Base-by-base conservation (phyloP, 2,797 vertebrate species). In the Tarsius wallacei region DNA sequence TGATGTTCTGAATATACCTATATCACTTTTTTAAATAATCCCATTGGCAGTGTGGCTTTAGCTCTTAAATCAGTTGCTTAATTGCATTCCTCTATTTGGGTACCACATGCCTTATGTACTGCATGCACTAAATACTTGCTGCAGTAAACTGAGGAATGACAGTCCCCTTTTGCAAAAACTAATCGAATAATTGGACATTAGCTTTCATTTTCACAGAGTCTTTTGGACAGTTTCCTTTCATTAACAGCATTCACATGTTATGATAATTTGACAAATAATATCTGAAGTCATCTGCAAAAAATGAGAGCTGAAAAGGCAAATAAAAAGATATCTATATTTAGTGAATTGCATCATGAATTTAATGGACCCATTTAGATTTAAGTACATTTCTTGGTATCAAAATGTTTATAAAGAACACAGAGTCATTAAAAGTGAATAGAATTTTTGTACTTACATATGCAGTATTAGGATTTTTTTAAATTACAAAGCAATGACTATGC, bases 1-100 rank as follows among this genome's bases (percentile, higher is more conserved):
- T 94, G 82, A 73, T 93, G 81, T 97, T 98, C 95, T 93, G 21
- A 94, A 96, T 70, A 91, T 77, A 93, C 87, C 68, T 96, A 61
- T 96, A 94, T 96, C 21, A 97, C 71, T 91, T 98, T 93, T 96
- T 90, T 97, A 97, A 98, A 97, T 97, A 97, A 96, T 95, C 78
- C 70, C 15, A 90, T 88, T 96, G 84, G 90, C 80, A 91, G 36
- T 93, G 97, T 76, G 73, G 31, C 87, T 96, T 91, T 92, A 94
- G 66, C 61, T 97, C 83, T 97, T 63, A 53, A 96, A 70, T 97
- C 91, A 95, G 73, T 93, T 98, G 89, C 92, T 97, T 97, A 96
- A 97, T 96, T 1, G 0, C 33, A 83, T 96, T 47, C 88, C 88
- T 98, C 68, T 93, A 91, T 96, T 98, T 98, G 55, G 92, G 49